Base-by-base conservation (phyloP, 2,113 vertebrate genomes). In the Rattus rattus region DNA sequence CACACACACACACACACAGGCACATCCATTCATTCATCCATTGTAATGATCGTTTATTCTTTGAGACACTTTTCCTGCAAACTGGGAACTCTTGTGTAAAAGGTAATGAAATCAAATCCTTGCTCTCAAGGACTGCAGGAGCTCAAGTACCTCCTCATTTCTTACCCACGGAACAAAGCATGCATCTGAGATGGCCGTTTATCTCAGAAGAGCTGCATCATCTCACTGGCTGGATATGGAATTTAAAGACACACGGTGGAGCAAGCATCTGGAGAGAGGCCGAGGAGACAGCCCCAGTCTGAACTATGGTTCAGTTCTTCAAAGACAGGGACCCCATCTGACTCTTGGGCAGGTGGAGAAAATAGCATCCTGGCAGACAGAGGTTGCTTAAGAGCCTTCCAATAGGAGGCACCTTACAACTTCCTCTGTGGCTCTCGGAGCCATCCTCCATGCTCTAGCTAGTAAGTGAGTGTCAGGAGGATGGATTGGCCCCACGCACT, bases 41-140 rank as follows among this genome's bases (percentile, higher is more conserved):
- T 87, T 73, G 14, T 83, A 79, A 49, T 89, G 49, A 14, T 73
- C 94, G 28, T 90, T 92, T 94, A 80, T 94, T 92, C 67, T 47
- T 49, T 59, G 63, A 69, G 76, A 30, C 88, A 56, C 43, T 88
- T 94, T 94, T 90, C n/a, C 59, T 93, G 70, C n/a, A 77, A 17
- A n/a, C 39, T 43, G 72, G 33, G 9, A 95, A 86, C 77, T 92
- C 87, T 86, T 54, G 91, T 94, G 67, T 88, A 91, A 97, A 94
- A 77, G 80, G 90, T 39, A 80, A 28, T 79, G 65, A 94, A 94
- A 94, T 96, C 87, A 96, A 95, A 86, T 83, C 65, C 95, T 72
- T 89, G 22, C 88, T 93, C 81, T 94, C n/a, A 76, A 94, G 95
- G 94, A 92, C 96, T 96, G 76, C 84, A 67, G 80, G 85, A 95